Conservation (phyloP, 2,888 invertebrate species). For the Eumerus sabulonum region DNA sequence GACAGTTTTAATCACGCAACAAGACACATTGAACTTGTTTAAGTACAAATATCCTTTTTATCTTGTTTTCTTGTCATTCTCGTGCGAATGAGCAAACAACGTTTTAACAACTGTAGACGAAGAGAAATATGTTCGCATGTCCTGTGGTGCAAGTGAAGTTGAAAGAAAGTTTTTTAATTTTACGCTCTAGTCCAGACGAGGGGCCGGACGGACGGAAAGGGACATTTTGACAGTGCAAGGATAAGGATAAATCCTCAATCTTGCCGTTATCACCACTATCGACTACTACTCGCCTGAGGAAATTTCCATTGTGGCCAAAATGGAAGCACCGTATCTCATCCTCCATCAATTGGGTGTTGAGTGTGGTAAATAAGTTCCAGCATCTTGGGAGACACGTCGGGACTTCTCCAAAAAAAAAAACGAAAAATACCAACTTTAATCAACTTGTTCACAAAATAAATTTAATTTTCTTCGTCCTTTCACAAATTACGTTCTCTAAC, state of each 20-base stretch:
- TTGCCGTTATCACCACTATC: constrained; percentile 21
- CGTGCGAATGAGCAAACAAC: constrained; percentile 2
- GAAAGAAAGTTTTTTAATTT: constrained; percentile 58
- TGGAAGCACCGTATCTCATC: no score
- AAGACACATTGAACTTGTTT: constrained; percentile 11
- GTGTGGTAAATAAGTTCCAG: constrained; percentile 39
- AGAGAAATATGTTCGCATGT: constrained; percentile 3
- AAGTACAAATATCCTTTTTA: constrained; percentile 8
- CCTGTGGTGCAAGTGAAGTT: no score
- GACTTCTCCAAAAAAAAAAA: neutral
- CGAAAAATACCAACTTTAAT: constrained; percentile 52
- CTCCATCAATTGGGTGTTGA: neutral
- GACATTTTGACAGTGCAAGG: constrained; percentile 44
- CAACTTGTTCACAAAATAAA: constrained; percentile 63
- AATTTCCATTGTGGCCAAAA: no score
- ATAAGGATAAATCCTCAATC: constrained; percentile 43
- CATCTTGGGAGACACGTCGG: constrained; percentile 6
- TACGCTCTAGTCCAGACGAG: constrained; percentile 39
- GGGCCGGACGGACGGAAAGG: neutral
- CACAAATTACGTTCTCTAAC: constrained; percentile 38
- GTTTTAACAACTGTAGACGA: neutral
- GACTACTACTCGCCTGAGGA: no score
- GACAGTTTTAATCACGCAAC: constrained; percentile 54
- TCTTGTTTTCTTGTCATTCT: constrained; percentile 4
- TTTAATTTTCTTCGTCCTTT: constrained; percentile 63